Evolutionary conservation across 2,113 vertebrate genomes (phyloP).

Genomic region (Carassius carassius): DNA sequence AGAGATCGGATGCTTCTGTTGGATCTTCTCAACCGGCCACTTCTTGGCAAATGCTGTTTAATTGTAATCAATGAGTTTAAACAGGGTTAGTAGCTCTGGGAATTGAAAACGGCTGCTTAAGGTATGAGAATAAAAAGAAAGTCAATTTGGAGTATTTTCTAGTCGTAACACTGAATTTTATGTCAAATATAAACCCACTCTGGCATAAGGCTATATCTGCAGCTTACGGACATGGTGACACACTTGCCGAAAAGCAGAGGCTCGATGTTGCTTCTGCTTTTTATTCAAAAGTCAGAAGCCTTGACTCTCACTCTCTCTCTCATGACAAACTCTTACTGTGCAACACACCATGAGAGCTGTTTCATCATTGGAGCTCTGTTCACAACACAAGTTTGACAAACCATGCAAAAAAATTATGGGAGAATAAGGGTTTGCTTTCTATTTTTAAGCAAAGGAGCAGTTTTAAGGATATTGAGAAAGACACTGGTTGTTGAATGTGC

Average conservation of each 20-base stretch:
- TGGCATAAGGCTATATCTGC: background rate
- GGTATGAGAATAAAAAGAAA: slow-evolving; percentile 4
- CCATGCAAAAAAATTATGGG: background rate
- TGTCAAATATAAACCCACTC: background rate
- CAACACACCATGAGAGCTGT: background rate
- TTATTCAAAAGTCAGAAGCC: slow-evolving; percentile 1
- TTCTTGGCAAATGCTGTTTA: background rate
- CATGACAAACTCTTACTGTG: slow-evolving; percentile 22
- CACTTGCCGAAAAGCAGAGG: slow-evolving; percentile 13
- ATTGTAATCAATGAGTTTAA: slow-evolving; percentile 44
- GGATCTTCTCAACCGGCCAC: background rate
- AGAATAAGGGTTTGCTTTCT: background rate
- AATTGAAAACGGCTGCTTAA: background rate
- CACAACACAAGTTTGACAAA: background rate
- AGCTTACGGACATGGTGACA: slow-evolving; percentile 2
- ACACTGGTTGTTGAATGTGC: background rate
- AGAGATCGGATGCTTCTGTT: background rate
- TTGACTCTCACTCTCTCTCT: background rate
- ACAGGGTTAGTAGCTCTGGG: slow-evolving; percentile 26
- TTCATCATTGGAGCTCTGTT: background rate
- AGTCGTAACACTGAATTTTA: background rate
- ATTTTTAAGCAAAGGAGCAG: background rate
- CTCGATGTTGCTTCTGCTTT: background rate
- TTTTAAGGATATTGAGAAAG: background rate
- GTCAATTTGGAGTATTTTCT: background rate